Percentiles rank a stretch among this genome's conserved stretches.
These are phyloP conservation scores for Zaprionus lineosus DNA, from an alignment of 2,888 invertebrate species.

Conservation along the genomic window DNA sequence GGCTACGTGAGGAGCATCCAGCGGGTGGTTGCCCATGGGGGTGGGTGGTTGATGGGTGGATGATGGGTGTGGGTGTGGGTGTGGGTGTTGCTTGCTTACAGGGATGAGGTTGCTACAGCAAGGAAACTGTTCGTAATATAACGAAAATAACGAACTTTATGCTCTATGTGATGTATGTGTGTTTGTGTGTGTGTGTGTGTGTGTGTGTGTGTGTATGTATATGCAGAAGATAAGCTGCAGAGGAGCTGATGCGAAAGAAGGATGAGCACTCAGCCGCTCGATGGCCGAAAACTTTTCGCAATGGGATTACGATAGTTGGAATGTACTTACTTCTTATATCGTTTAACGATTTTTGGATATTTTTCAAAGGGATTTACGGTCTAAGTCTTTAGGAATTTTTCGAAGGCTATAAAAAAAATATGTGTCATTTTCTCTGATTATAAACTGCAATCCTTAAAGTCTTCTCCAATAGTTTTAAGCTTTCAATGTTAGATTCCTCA, in stretches of 20 bases:
- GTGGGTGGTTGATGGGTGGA: too few species aligned
- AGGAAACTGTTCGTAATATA: constrained; percentile 38
- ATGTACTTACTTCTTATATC: constrained; percentile 49
- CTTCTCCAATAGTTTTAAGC: too few species aligned
- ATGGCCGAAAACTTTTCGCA: constrained; percentile 43
- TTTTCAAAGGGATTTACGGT: not conserved
- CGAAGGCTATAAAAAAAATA: too few species aligned
- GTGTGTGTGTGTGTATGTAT: constrained; percentile 27
- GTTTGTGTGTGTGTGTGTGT: constrained; percentile 3
- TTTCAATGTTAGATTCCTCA: too few species aligned
- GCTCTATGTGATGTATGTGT: constrained; percentile 9
- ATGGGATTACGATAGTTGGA: constrained; percentile 56
- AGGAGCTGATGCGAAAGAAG: constrained; percentile 51
- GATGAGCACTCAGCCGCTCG: constrained; percentile 37
- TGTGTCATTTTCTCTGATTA: too few species aligned
- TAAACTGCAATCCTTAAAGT: too few species aligned
- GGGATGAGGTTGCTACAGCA: not conserved
- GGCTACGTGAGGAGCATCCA: constrained; percentile 54
- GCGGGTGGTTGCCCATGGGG: not conserved
- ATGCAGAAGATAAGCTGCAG: constrained; percentile 46
- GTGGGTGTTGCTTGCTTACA: too few species aligned
- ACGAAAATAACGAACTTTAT: constrained; percentile 63
- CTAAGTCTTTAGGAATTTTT: too few species aligned
- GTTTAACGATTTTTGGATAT: not conserved
- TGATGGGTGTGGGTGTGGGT: not conserved